phyloP scores from a whole-genome alignment of 2,888 invertebrate species.

The Papilio gigon region DNA sequence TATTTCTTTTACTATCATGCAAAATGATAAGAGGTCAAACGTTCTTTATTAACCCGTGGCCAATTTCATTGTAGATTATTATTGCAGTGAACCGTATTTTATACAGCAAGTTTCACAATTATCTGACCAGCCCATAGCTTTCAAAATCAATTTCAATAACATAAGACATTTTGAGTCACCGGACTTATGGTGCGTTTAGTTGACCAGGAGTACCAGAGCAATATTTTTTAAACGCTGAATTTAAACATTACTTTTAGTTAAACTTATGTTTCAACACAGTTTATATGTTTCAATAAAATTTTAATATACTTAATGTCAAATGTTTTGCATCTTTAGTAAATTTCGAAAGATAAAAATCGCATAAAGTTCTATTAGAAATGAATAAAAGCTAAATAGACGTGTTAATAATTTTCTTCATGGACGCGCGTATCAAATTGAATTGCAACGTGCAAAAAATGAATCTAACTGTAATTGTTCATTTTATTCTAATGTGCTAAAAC shows the following conservation, averaged over 20 bases:
- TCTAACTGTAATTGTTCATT: constrained; percentile 53
- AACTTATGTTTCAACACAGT: neutral
- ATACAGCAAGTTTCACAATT: constrained; percentile 47
- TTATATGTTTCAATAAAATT: neutral
- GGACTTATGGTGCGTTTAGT: neutral
- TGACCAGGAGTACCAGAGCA: neutral
- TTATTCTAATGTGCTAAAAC: neutral
- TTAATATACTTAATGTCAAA: neutral
- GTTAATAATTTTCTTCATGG: constrained; percentile 69
- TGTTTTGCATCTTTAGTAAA: neutral
- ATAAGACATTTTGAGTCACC: neutral
- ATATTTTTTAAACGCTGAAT: neutral
- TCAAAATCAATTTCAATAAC: constrained; percentile 23
- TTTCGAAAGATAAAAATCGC: constrained; percentile 31
- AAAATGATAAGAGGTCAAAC: constrained; percentile 43
- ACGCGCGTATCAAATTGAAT: constrained; percentile 67
- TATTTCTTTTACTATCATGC: constrained; percentile 10
- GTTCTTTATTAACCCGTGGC: constrained; percentile 46
- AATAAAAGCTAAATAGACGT: constrained; percentile 50
- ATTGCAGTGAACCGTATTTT: constrained; percentile 28
- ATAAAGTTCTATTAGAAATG: constrained; percentile 41
- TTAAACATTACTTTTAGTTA: neutral
- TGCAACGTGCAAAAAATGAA: constrained; percentile 61
- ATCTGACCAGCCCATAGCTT: constrained; percentile 31
- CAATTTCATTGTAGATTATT: constrained; percentile 46